These are phyloP conservation scores for Anguilla pacifica DNA, from an alignment of 2,797 vertebrate genomes.

Conservation along the genomic window DNA sequence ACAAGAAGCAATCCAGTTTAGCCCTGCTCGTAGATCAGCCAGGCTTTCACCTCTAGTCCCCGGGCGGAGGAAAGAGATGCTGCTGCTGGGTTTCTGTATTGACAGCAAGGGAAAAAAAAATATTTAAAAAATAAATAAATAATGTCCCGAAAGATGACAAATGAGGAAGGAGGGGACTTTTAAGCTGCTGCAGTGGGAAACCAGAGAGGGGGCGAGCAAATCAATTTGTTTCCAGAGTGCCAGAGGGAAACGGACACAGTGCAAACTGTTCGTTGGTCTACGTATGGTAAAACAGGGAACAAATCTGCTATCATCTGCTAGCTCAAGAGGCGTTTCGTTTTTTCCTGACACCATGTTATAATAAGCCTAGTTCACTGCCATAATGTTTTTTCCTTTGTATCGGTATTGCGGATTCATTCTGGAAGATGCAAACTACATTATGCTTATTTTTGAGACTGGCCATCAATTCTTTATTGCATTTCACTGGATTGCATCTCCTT, in stretches of 20 bases:
- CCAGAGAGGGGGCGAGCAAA: not conserved
- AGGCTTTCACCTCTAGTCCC: slow-evolving; percentile 27
- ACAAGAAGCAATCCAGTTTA: slow-evolving; percentile 29
- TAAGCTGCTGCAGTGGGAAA: not conserved
- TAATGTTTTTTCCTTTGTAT: not conserved
- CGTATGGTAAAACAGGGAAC: not conserved
- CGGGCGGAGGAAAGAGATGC: slow-evolving; percentile 14
- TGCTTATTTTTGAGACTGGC: not conserved
- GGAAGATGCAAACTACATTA: not conserved
- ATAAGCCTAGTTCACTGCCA: not conserved
- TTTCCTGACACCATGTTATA: not conserved
- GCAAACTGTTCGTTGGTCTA: not conserved
- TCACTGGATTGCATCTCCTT: not conserved
- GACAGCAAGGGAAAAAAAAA: slow-evolving; percentile 7
- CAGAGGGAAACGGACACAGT: not conserved
- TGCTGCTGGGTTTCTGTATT: slow-evolving; percentile 8
- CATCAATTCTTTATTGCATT: not conserved
- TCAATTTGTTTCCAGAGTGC: not conserved
- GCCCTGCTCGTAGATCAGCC: slow-evolving; percentile 14
- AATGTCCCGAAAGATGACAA: not conserved
- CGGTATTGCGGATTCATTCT: not conserved
- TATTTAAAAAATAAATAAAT: not conserved
- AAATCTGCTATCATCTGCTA: not conserved
- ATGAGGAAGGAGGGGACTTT: not conserved
- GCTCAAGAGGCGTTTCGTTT: not conserved